Conservation (phyloP, 2,888 invertebrate genomes). For the Drosophila limbata region DNA sequence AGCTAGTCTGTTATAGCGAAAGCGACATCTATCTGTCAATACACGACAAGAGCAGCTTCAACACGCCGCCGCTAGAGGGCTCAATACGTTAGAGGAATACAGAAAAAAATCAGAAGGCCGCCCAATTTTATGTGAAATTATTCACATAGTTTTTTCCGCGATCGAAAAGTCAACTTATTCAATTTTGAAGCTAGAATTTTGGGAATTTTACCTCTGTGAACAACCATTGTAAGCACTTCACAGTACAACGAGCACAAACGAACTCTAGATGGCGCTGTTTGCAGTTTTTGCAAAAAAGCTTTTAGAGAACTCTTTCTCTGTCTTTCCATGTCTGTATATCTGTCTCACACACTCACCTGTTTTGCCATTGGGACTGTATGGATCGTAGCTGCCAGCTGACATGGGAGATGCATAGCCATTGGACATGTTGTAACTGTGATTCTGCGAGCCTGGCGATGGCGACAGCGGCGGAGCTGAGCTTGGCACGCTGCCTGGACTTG, state of each 20-base stretch:
- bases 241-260: neutral
- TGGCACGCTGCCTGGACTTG: constrained; percentile 87
- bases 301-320: neutral
- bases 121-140: no score
- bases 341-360: constrained; percentile 89
- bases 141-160: no score
- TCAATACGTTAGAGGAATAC: no score
- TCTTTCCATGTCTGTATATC: neutral
- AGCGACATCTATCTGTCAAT: no score
- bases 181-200: no score
- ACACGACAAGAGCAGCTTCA: no score
- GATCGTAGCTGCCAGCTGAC: constrained; percentile 95
- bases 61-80: no score
- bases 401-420: constrained; percentile 95
- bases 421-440: constrained; percentile 85
- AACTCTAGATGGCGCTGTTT: constrained; percentile 42
- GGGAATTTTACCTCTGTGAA: no score
- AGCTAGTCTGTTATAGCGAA: no score
- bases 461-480: constrained; percentile 88
- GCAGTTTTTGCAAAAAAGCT: constrained; percentile 9
- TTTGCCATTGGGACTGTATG: constrained; percentile 95
- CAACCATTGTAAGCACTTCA: neutral
- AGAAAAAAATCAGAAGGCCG: no score
- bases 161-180: no score
- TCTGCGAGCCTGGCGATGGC: constrained; percentile 88